Evolutionary conservation across 2,797 vertebrate species (phyloP).

Genomic region (Oreortyx pictus): DNA sequence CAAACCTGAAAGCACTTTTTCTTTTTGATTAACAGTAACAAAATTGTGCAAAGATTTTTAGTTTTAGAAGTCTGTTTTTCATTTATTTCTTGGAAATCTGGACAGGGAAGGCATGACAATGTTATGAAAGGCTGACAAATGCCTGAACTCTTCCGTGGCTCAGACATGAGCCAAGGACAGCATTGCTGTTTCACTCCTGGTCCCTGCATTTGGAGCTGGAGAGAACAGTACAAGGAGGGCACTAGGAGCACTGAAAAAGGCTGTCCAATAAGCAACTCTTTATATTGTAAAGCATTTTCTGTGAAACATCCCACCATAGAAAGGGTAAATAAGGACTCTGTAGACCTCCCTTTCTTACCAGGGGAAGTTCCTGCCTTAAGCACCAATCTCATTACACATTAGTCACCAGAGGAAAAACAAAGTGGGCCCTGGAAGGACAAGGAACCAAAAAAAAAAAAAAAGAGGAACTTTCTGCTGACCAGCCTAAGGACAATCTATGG

Average conservation of each 20-base stretch:
- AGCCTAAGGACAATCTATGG: constrained; percentile 20
- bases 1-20: neutral
- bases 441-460: constrained; percentile 6
- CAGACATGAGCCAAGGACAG: neutral
- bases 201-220: neutral
- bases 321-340: constrained; percentile 43
- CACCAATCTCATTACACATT: neutral
- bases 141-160: neutral
- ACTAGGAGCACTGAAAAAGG: neutral
- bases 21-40: neutral
- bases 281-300: neutral
- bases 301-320: neutral
- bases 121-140: neutral
- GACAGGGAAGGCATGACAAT: neutral
- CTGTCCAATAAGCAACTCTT: neutral
- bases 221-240: neutral
- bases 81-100: neutral
- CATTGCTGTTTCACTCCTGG: neutral
- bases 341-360: neutral
- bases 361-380: constrained; percentile 15
- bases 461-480: constrained; percentile 23
- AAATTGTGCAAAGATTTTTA: neutral
- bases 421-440: neutral
- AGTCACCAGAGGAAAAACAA: neutral
- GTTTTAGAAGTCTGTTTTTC: neutral